Conservation (phyloP, 2,888 invertebrate genomes). For the Escarpia spicata region DNA sequence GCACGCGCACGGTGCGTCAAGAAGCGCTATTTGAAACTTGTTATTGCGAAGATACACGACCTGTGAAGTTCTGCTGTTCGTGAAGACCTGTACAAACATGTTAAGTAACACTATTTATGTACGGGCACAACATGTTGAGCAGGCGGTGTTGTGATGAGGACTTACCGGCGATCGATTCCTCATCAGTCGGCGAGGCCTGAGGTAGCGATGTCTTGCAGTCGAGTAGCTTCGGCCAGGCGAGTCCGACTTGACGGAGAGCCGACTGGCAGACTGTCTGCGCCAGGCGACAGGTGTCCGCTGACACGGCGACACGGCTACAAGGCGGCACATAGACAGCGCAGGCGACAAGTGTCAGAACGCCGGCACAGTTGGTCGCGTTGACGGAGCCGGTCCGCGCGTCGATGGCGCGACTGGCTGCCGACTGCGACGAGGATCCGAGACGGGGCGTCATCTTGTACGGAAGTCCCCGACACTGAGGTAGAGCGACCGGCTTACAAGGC, state of each 20-base stretch:
- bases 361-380: neutral
- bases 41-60: neutral
- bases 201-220: neutral
- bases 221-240: neutral
- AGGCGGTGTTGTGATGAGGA: neutral
- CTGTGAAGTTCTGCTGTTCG: neutral
- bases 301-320: neutral
- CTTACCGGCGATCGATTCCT: neutral
- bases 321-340: conserved; percentile 12
- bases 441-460: neutral
- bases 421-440: neutral
- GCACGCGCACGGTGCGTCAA: neutral
- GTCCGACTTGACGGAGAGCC: neutral
- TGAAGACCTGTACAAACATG: neutral
- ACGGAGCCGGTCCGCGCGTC: neutral
- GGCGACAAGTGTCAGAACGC: neutral
- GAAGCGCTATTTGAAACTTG: neutral
- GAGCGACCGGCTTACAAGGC: neutral
- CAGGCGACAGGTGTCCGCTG: neutral
- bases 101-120: neutral
- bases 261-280: neutral
- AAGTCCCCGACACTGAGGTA: conserved; percentile 9
- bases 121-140: neutral
- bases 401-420: neutral
- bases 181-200: neutral